Base-by-base conservation (phyloP, 2,113 vertebrate species). In the Myiopsitta monachus region DNA sequence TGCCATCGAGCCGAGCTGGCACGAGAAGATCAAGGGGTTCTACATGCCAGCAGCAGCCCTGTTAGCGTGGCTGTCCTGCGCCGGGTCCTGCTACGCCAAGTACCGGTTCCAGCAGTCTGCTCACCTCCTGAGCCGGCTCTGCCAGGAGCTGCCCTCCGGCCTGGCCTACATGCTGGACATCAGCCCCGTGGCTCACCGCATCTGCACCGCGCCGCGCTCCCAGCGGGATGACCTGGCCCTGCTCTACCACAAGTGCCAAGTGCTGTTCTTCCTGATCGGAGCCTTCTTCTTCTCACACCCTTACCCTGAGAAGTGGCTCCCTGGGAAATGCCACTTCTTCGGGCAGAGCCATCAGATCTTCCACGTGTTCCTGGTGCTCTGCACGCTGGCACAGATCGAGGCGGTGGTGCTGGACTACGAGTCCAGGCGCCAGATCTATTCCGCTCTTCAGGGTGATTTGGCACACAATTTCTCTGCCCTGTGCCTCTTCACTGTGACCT, bases 321-420 rank as follows among this genome's bases (percentile, higher is more conserved):
- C 99, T 0, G 99, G 99, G 27, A 98, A 96, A 89, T 99, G 99
- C 72, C 99, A 99, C 87, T 98, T 99, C 84, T 98, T 99, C 0
- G 99, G 99, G 57, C 99, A 99, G 97, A 98, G 99, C 96, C 99
- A 99, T 95, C 99, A 99, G 97, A 98, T 99, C 83, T 99, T 99
- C 61, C 99, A 99, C 2, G 97, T 99, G 69, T 99, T 98, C 77
- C 97, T 99, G 97, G 98, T 99, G 39, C 97, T 99, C 47, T 99
- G 99, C 97, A 99, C 99, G 1, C 96, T 99, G 96, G 98, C 98
- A 47, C 99, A 99, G 98, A 97, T 99, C 10, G 99, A 99, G 96
- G 99, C 99, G 0, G 98, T 99, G 97, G 98, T 98, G 9, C 94
- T 98, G 88, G 99, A 99, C 98, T 99, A 99, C 1, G 96, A 97